Evolutionary conservation across 2,888 invertebrate genomes (phyloP).

Genomic region (Hyposoter dolosus): DNA sequence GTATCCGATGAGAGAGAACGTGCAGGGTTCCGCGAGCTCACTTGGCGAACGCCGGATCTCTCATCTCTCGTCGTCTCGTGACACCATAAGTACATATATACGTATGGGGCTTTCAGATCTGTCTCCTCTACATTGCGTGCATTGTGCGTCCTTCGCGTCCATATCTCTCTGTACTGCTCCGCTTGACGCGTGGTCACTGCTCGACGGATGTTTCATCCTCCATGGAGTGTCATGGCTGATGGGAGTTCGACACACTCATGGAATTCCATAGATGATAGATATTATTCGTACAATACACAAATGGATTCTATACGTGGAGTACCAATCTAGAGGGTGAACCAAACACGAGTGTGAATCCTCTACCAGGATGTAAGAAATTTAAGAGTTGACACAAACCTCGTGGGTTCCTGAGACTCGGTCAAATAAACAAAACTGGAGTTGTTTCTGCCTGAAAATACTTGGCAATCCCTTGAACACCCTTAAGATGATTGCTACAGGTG

Average conservation of each 20-base stretch:
- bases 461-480: no score
- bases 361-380: no score
- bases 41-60: slow-evolving; percentile 67
- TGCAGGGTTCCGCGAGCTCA: slow-evolving; percentile 42
- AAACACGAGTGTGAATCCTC: background rate
- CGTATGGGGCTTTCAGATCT: slow-evolving; percentile 6
- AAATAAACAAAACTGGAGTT: no score
- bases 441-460: no score
- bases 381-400: no score
- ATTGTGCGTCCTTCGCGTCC: slow-evolving; percentile 31
- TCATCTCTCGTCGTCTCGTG: slow-evolving; percentile 56
- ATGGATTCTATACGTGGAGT: background rate
- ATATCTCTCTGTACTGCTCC: slow-evolving; percentile 39
- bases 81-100: slow-evolving; percentile 33
- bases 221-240: slow-evolving; percentile 9
- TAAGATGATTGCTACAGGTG: no score
- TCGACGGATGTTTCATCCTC: slow-evolving; percentile 50
- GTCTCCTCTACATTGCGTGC: slow-evolving; percentile 14
- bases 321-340: background rate
- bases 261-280: slow-evolving; percentile 46
- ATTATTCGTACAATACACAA: slow-evolving; percentile 22
- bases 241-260: slow-evolving; percentile 55
- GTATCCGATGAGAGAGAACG: slow-evolving; percentile 53
- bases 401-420: no score
- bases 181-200: slow-evolving; percentile 58